A percentile compares a stretch with the other conserved stretches of the same genome.
Conservation (phyloP, 2,797 vertebrate genomes). For the Spondyliosoma cantharus region DNA sequence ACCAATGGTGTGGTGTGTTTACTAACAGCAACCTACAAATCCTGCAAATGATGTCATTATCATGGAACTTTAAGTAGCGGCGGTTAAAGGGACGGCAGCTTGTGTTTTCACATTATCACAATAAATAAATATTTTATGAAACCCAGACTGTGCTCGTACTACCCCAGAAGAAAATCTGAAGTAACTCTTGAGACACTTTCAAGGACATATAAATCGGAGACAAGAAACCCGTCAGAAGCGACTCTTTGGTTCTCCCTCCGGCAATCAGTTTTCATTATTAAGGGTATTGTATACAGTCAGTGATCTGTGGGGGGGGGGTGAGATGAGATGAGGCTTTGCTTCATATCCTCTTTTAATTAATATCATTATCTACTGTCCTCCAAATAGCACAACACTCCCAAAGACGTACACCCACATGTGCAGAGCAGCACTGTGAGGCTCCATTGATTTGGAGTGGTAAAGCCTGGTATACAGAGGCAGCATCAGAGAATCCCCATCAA, state of each 20-base stretch:
- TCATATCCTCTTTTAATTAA: conserved; percentile 80
- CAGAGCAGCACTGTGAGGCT: conserved; percentile 25
- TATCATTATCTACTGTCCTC: conserved; percentile 68
- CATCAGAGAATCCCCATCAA: conserved; percentile 65
- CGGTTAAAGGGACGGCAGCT: too few species aligned
- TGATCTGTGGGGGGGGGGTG: conserved; percentile 59
- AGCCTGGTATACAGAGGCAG: conserved; percentile 36
- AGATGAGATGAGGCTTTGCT: conserved; percentile 72
- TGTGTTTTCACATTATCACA: neutral
- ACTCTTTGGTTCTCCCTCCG: conserved; percentile 13
- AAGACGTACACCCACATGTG: conserved; percentile 41
- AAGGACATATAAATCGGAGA: conserved; percentile 48
- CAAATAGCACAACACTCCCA: conserved; percentile 45
- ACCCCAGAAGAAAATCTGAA: neutral
- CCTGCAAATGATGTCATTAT: too few species aligned
- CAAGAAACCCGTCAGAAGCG: conserved; percentile 31
- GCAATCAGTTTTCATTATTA: conserved; percentile 52
- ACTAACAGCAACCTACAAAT: too few species aligned
- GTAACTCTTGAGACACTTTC: conserved; percentile 19
- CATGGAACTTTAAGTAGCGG: too few species aligned
- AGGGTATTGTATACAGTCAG: conserved; percentile 65
- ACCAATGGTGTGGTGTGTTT: too few species aligned
- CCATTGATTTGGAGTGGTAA: conserved; percentile 31
- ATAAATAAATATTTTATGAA: neutral
- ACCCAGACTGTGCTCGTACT: neutral